Percentiles rank a stretch among this genome's conserved stretches.
phyloP scores from a whole-genome alignment of 2,797 vertebrate genomes.

The Chiloscyllium punctatum region DNA sequence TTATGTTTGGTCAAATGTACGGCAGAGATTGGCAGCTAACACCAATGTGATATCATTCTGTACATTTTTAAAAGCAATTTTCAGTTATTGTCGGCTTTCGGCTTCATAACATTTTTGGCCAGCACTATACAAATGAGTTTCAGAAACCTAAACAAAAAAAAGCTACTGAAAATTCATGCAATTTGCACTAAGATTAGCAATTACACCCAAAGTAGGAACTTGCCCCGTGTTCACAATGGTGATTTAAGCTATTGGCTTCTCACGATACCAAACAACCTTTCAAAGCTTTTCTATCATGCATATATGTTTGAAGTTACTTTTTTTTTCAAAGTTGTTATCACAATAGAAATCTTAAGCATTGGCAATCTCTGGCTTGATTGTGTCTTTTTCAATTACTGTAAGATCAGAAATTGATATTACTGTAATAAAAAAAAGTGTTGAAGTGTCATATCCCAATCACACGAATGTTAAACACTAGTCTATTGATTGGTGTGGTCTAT shows the following conservation, averaged over 20 bases:
- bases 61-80: not conserved
- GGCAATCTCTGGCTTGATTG: not conserved
- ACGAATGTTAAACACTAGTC: not conserved
- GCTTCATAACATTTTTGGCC: not conserved
- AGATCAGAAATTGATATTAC: not conserved
- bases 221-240: not conserved
- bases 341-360: not conserved
- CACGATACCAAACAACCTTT: not conserved
- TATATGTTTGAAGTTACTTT: not conserved
- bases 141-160: not conserved
- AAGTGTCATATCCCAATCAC: not conserved
- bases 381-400: not conserved
- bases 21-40: no score
- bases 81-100: not conserved
- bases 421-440: not conserved
- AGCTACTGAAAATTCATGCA: not conserved
- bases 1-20: no score
- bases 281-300: not conserved
- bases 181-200: not conserved
- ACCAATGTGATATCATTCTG: not conserved
- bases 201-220: not conserved
- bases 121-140: not conserved
- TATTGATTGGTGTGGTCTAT: not conserved
- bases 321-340: not conserved
- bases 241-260: not conserved